Percentiles rank a stretch among this genome's conserved stretches.
These are phyloP conservation scores for Tipula vernalis DNA, from an alignment of 2,888 invertebrate species.

Conservation along the genomic window DNA sequence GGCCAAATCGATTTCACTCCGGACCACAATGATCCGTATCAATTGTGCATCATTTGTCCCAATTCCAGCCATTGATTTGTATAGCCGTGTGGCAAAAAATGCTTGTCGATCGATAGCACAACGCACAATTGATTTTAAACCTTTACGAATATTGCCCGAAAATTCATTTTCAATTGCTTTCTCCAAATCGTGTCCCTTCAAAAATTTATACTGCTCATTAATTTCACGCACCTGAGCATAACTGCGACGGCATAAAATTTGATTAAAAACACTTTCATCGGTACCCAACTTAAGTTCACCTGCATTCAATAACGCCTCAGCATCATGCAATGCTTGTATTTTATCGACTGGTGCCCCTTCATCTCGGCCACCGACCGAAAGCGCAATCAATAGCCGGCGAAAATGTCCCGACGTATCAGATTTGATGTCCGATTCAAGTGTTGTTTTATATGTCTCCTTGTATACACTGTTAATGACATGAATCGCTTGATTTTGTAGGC, in stretches of 20 bases:
- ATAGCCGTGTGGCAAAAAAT: slow-evolving; percentile 76
- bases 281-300: slow-evolving; percentile 60
- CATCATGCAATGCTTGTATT: slow-evolving; percentile 63
- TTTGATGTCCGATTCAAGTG: slow-evolving; percentile 65
- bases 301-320: slow-evolving; percentile 63
- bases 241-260: slow-evolving; percentile 67
- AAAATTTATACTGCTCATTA: slow-evolving; percentile 43
- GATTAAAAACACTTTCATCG: slow-evolving; percentile 77
- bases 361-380: slow-evolving; percentile 57
- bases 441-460: too few relatives aligned
- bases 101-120: slow-evolving; percentile 65
- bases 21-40: slow-evolving; percentile 71
- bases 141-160: slow-evolving; percentile 66
- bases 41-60: slow-evolving; percentile 81
- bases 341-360: slow-evolving; percentile 66
- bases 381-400: slow-evolving; percentile 63
- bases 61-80: slow-evolving; percentile 79
- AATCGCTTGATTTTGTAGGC: slow-evolving; percentile 53
- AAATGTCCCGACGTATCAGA: slow-evolving; percentile 91
- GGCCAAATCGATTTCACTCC: slow-evolving; percentile 72
- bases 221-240: slow-evolving; percentile 43
- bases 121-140: slow-evolving; percentile 66
- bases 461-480: slow-evolving; percentile 43
- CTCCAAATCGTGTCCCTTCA: slow-evolving; percentile 68
- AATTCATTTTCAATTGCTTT: slow-evolving; percentile 71